Percentiles rank a stretch among this genome's conserved stretches.
Conservation (phyloP, 1,140 invertebrate genomes). For the Drosophila pectinifera region DNA sequence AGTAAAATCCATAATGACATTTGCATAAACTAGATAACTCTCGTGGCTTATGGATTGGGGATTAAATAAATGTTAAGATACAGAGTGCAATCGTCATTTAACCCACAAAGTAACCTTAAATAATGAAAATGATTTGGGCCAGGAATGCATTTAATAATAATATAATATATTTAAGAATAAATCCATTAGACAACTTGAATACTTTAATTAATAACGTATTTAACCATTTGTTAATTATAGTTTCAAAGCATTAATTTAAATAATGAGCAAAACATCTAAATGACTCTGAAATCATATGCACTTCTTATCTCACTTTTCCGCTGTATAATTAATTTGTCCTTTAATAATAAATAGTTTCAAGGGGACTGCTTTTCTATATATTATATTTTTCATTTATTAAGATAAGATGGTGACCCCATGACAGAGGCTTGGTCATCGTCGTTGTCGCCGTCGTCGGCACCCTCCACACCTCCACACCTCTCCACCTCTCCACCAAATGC, state of each 20-base stretch:
- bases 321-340: constrained; percentile 43
- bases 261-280: constrained; percentile 11
- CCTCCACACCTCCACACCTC: constrained; percentile 7
- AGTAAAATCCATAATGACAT: constrained; percentile 41
- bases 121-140: background rate
- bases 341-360: constrained; percentile 45
- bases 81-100: no score
- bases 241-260: constrained; percentile 8
- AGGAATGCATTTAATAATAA: background rate
- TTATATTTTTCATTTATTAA: constrained; percentile 7
- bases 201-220: background rate
- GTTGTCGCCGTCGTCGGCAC: constrained; percentile 18
- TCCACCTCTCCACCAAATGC: constrained; percentile 22
- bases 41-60: background rate
- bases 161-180: background rate
- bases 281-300: constrained; percentile 29
- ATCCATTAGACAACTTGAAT: background rate
- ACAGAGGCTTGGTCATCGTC: constrained; percentile 35
- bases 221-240: background rate
- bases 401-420: constrained; percentile 41
- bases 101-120: no score
- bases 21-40: constrained; percentile 50
- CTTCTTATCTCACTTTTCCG: constrained; percentile 23
- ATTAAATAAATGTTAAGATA: constrained; percentile 10
- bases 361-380: constrained; percentile 14